Percentiles rank a stretch among this genome's conserved stretches.
These are phyloP conservation scores for Stegastes partitus DNA, from an alignment of 2,113 vertebrate species.

Conservation along the genomic window DNA sequence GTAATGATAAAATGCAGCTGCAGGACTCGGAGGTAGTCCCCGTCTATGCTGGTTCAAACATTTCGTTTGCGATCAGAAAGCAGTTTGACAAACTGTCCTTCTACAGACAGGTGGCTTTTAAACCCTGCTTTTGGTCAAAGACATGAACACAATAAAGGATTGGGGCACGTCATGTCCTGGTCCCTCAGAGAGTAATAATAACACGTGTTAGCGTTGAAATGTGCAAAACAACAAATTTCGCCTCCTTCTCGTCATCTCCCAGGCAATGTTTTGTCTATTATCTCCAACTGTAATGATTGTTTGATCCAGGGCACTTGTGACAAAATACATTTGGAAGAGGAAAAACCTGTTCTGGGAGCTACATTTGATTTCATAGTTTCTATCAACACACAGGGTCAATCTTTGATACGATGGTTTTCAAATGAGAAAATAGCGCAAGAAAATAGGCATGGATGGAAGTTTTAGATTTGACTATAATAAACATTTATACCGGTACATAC, in stretches of 20 bases:
- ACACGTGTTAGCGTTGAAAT: slow-evolving; percentile 36
- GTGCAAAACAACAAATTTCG: slow-evolving; percentile 63
- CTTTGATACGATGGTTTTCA: slow-evolving; percentile 55
- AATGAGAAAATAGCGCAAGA: slow-evolving; percentile 26
- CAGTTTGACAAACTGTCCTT: slow-evolving; percentile 20
- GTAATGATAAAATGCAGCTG: slow-evolving; percentile 37
- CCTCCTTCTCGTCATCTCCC: neutral
- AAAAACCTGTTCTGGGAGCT: slow-evolving; percentile 65
- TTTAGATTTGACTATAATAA: slow-evolving; percentile 28
- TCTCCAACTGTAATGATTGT: slow-evolving; percentile 54
- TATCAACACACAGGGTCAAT: slow-evolving; percentile 24
- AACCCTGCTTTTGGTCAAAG: slow-evolving; percentile 62
- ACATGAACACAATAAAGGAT: slow-evolving; percentile 32
- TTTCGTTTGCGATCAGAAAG: slow-evolving; percentile 39
- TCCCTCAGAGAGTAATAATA: slow-evolving; percentile 34
- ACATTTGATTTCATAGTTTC: slow-evolving; percentile 57
- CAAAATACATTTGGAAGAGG: slow-evolving; percentile 68
- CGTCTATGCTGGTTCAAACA: slow-evolving; percentile 63
- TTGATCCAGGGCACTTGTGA: slow-evolving; percentile 84
- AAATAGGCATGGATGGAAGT: slow-evolving; percentile 47
- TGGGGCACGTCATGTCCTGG: slow-evolving; percentile 27
- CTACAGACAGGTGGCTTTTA: slow-evolving; percentile 27
- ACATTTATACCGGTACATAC: slow-evolving; percentile 45
- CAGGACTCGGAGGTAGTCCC: slow-evolving; percentile 61
- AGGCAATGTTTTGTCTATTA: slow-evolving; percentile 1